Evolutionary conservation across 2,888 invertebrate genomes (phyloP), one percentile per base, ranked within the genome.

Genomic region (Philonicus albiceps): DNA sequence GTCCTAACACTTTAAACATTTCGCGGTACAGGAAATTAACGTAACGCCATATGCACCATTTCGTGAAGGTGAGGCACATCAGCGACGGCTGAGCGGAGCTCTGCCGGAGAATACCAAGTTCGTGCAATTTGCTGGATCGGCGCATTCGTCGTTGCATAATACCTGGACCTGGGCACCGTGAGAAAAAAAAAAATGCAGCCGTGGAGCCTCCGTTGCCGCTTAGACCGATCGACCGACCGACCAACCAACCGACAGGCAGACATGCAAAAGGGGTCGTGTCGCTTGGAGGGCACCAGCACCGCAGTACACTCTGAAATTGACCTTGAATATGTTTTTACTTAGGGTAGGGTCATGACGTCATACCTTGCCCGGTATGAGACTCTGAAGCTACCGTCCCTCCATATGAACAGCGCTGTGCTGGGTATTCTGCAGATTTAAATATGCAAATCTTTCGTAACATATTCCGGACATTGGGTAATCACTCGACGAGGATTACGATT

Each of bases 341-440:
- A 80, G 80, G 80, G 53, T 80, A 27, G 53, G 31, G 31, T 22
- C 80, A 49, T 80, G 80, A 80, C 49, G 80, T 80, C 49, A 49
- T 34, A 75, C 8, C 2, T 40, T 43, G 8, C n/a, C 6, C 49
- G n/a, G n/a, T n/a, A n/a, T n/a, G n/a, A 6, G n/a, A 19, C 49
- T n/a, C 16, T 6, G 49, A n/a, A 27, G 64, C 64, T 11, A 3
- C 11, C 1, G 7, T 19, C 19, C 64, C 64, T 16, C 5, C 55
- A 22, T 5, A 22, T 22, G 8, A 27, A 2, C 55, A 27, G 22
- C 55, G 49, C 27, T 64, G 64, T 27, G 49, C 13, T 64, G 22
- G 11, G 27, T 64, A 22, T 27, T 64, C 22, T 64, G 27, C 64
- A 7, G 22, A 64, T 64, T 64, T 22, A 27, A 64, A 64, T 64